phyloP scores from a whole-genome alignment of 2,888 invertebrate species.

The Acleris laterana region DNA sequence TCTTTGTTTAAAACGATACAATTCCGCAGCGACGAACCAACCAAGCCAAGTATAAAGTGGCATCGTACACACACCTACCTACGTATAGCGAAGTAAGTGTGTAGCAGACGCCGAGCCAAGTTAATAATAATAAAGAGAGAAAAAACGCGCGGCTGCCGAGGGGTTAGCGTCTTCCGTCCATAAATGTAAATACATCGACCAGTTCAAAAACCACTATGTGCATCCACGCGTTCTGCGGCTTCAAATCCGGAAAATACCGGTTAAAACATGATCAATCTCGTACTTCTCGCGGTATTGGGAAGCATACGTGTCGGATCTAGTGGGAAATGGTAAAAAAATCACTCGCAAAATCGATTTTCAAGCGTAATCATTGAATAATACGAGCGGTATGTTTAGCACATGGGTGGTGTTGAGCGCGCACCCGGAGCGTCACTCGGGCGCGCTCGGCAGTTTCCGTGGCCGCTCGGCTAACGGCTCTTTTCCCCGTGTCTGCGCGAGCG shows the following conservation, averaged over 20 bases:
- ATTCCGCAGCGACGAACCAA: conserved; percentile 10
- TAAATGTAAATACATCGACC: conserved; percentile 68
- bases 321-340: conserved; percentile 45
- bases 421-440: conserved; percentile 54
- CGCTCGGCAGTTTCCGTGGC: conserved; percentile 67
- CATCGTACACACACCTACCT: conserved; percentile 31
- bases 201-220: conserved; percentile 58
- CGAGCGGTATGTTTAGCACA: conserved; percentile 44
- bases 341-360: conserved; percentile 33
- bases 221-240: conserved; percentile 34
- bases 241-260: conserved; percentile 27
- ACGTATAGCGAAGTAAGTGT: conserved; percentile 33
- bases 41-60: conserved; percentile 33
- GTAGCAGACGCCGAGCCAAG: conserved; percentile 59
- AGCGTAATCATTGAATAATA: conserved; percentile 23
- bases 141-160: conserved; percentile 72
- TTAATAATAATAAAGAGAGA: conserved; percentile 81
- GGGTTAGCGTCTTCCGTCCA: conserved; percentile 74
- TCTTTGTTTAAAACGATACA: conserved; percentile 17
- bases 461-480: conserved; percentile 79
- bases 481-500: conserved; percentile 55
- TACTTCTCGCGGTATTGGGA: conserved; percentile 40
- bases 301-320: conserved; percentile 19
- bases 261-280: conserved; percentile 34
- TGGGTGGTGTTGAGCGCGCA: conserved; percentile 60